Conservation (phyloP, 2,888 invertebrate genomes). For the Coelogynopora nodosa region DNA sequence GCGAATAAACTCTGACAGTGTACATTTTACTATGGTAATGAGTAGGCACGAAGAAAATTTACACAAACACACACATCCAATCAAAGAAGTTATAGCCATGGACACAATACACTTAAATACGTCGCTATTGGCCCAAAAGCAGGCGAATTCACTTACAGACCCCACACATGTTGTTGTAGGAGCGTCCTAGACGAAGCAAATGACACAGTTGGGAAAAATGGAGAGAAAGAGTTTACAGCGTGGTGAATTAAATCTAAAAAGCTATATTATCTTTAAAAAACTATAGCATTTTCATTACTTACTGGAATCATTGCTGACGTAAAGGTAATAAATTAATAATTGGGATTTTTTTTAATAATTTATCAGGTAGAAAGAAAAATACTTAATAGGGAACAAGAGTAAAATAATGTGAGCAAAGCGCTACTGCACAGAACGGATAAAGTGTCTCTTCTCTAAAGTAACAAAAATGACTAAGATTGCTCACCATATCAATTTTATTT, state of each 20-base stretch:
- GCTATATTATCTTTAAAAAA: too few species aligned
- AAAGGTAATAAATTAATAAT: too few species aligned
- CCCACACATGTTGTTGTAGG: neutral
- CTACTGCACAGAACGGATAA: neutral
- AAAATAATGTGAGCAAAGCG: neutral
- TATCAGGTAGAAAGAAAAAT: too few species aligned
- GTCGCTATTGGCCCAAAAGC: too few species aligned
- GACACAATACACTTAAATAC: too few species aligned
- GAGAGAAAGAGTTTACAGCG: neutral
- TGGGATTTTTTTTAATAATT: too few species aligned
- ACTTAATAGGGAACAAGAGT: neutral
- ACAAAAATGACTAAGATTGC: slow-evolving; percentile 45
- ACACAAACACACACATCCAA: neutral
- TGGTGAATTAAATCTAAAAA: neutral
- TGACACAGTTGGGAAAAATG: neutral
- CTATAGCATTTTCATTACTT: too few species aligned
- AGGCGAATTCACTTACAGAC: neutral
- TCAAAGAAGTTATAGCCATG: neutral
- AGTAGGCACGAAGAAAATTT: neutral
- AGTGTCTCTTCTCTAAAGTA: neutral
- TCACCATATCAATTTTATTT: slow-evolving; percentile 62
- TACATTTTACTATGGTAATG: neutral
- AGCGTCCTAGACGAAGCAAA: neutral
- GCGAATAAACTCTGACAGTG: too few species aligned
- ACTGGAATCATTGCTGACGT: too few species aligned